These are phyloP conservation scores for Margaritifera margaritifera DNA, from an alignment of 2,888 invertebrate species.

Conservation along the genomic window DNA sequence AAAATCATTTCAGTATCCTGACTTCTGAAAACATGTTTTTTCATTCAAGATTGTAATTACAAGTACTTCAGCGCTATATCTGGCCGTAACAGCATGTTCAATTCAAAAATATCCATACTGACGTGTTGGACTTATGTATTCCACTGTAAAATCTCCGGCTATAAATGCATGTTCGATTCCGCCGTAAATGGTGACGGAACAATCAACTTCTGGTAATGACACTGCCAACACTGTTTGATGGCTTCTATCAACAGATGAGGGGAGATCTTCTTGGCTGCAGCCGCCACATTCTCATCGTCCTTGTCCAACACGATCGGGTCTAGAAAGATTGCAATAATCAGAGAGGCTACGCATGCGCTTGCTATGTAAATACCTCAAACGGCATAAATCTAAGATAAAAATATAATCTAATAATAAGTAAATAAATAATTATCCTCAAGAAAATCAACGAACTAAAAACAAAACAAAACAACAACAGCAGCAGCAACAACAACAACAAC, in stretches of 20 bases:
- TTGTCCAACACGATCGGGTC: slow-evolving; percentile 76
- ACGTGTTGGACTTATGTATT: too few relatives aligned
- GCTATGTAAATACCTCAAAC: slow-evolving; percentile 91
- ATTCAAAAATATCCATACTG: too few relatives aligned
- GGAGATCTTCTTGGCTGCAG: slow-evolving; percentile 25
- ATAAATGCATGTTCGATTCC: slow-evolving; percentile 98
- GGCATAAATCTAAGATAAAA: slow-evolving; percentile 83
- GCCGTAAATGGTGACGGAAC: slow-evolving; percentile 95
- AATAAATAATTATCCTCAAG: too few relatives aligned
- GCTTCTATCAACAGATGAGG: slow-evolving; percentile 77
- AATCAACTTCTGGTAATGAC: slow-evolving; percentile 91
- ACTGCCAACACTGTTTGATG: slow-evolving; percentile 86
- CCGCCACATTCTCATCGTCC: slow-evolving; percentile 16
- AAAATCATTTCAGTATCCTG: too few relatives aligned
- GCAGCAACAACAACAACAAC: too few relatives aligned
- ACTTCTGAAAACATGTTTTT: too few relatives aligned
- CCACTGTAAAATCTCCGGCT: slow-evolving; percentile 80
- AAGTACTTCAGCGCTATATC: too few relatives aligned
- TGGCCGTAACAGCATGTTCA: too few relatives aligned
- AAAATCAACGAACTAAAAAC: too few relatives aligned
- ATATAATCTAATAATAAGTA: neutral
- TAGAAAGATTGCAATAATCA: slow-evolving; percentile 88
- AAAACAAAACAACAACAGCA: too few relatives aligned
- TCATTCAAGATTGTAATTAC: too few relatives aligned
- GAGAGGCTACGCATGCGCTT: slow-evolving; percentile 88